phyloP scores from a whole-genome alignment of 2,797 vertebrate genomes.

The Tadarida brasiliensis region DNA sequence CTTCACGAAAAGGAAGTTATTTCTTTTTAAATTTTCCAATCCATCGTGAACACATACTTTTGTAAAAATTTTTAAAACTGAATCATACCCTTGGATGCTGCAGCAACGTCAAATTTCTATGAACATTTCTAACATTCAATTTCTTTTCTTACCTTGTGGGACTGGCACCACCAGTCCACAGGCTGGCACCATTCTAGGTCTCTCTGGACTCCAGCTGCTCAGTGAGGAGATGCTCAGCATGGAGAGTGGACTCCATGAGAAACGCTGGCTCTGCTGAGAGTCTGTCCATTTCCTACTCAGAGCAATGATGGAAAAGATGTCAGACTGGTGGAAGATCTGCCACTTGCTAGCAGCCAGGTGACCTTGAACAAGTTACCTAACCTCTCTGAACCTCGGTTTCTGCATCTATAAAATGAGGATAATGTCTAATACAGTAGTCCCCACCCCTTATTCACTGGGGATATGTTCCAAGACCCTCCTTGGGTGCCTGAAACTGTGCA shows the following conservation, averaged over 20 bases:
- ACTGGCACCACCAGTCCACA: not conserved
- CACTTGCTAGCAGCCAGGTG: not conserved
- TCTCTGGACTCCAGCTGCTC: not conserved
- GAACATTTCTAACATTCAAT: not conserved
- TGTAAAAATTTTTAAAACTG: not conserved
- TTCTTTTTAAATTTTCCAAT: slow-evolving; percentile 13
- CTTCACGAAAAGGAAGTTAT: not conserved
- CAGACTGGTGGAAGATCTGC: not conserved
- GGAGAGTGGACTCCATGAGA: not conserved
- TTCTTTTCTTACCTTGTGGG: not conserved
- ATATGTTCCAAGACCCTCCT: not conserved
- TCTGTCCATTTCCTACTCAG: not conserved
- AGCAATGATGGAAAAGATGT: not conserved
- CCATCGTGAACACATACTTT: not conserved
- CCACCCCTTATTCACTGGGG: not conserved
- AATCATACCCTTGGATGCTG: not conserved
- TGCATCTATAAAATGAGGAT: not conserved
- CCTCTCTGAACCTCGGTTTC: slow-evolving; percentile 29
- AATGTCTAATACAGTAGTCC: not conserved
- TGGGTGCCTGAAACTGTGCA: not conserved
- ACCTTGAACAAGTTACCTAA: not conserved
- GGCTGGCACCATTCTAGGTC: not conserved
- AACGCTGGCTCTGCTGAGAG: not conserved
- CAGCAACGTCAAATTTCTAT: not conserved
- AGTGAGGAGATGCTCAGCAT: not conserved